phyloP scores from a whole-genome alignment of 2,797 vertebrate species.

The Heterohyrax brucei region DNA sequence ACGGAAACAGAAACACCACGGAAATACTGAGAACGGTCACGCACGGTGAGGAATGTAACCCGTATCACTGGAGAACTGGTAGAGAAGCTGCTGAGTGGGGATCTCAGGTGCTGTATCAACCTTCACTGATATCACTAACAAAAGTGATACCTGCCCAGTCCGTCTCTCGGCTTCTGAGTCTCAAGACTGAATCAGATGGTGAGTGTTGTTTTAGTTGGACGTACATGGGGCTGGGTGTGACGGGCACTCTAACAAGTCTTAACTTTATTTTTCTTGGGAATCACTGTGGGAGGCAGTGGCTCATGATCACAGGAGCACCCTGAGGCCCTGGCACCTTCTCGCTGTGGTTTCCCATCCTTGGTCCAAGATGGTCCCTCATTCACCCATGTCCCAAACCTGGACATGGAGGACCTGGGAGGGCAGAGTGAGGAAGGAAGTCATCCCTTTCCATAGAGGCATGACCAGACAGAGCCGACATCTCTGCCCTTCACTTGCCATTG shows the following conservation, averaged over 20 bases:
- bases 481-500: not conserved
- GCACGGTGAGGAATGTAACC: no score
- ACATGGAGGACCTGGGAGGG: not conserved
- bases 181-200: accelerated
- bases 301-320: no score
- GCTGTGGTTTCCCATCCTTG: not conserved
- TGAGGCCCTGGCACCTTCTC: not conserved
- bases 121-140: no score
- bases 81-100: no score
- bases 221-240: not conserved
- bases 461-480: not conserved
- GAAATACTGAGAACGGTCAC: no score
- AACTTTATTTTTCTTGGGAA: not conserved
- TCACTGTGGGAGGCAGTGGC: not conserved
- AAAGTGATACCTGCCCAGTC: not conserved
- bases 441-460: not conserved
- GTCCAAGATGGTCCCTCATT: no score
- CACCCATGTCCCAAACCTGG: accelerated
- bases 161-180: accelerated
- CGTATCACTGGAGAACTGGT: no score
- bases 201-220: not conserved
- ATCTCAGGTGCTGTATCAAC: no score
- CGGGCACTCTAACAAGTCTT: accelerated
- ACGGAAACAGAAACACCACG: no score
- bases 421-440: not conserved